Evolutionary conservation across 2,797 vertebrate genomes (phyloP).

Genomic region (Cossypha niveicapilla): DNA sequence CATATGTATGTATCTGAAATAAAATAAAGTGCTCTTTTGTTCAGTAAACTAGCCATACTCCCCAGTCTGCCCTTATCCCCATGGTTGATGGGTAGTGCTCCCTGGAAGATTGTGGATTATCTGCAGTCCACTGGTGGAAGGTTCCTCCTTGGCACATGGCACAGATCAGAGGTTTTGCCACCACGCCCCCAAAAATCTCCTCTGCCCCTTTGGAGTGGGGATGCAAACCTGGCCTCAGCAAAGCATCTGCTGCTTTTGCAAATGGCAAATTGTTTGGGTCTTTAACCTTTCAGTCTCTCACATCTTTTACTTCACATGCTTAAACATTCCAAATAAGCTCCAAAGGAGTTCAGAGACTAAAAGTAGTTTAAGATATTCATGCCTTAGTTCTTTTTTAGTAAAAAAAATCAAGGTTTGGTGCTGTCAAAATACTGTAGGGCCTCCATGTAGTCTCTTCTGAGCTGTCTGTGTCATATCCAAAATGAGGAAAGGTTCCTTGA

Average conservation of each 20-base stretch:
- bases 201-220: accelerated
- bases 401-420: background rate
- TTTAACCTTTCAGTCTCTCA: background rate
- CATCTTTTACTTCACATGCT: background rate
- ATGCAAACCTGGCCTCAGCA: background rate
- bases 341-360: background rate
- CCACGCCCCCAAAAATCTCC: background rate
- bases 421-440: background rate
- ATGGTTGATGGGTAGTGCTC: background rate
- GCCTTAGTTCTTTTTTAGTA: background rate
- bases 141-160: accelerated
- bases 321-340: background rate
- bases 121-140: background rate
- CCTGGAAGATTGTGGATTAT: background rate
- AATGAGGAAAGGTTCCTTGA: background rate
- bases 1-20: background rate
- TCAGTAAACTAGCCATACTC: background rate
- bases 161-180: background rate
- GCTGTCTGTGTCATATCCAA: background rate
- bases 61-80: background rate
- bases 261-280: background rate
- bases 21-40: background rate
- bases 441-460: background rate
- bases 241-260: background rate
- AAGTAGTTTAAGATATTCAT: background rate